A percentile compares a stretch with the other conserved stretches of the same genome.
These are phyloP conservation scores for Globodera ellingtonae DNA, from an alignment of 1,140 invertebrate species.

Conservation along the genomic window DNA sequence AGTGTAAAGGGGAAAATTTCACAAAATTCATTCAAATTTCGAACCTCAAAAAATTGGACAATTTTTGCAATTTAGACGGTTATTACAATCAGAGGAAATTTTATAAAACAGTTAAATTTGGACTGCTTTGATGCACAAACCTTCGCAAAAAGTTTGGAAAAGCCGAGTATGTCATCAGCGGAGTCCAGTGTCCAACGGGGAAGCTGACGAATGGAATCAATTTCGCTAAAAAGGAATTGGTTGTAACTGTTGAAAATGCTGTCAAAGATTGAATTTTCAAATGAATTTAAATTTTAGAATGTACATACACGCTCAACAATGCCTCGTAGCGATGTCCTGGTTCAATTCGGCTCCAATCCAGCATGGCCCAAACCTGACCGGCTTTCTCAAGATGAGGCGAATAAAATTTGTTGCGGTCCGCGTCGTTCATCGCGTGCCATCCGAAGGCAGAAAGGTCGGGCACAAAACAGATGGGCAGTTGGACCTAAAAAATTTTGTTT, in stretches of 20 bases:
- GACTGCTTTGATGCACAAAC: background rate
- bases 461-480: background rate
- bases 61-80: no score
- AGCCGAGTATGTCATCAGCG: background rate
- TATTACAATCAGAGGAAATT: no score
- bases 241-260: background rate
- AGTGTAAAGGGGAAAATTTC: no score
- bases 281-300: no score
- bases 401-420: background rate
- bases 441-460: background rate
- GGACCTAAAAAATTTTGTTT: background rate
- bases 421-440: background rate
- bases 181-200: background rate
- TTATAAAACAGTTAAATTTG: background rate
- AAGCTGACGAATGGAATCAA: background rate
- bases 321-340: background rate
- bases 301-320: background rate
- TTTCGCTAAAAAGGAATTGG: background rate
- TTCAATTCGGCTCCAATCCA: background rate
- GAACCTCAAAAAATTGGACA: no score
- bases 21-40: no score
- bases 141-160: background rate
- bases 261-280: background rate
- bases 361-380: background rate
- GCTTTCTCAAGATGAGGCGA: background rate